Evolutionary conservation across 2,888 invertebrate species (phyloP).

Genomic region (Heliconius cydno): DNA sequence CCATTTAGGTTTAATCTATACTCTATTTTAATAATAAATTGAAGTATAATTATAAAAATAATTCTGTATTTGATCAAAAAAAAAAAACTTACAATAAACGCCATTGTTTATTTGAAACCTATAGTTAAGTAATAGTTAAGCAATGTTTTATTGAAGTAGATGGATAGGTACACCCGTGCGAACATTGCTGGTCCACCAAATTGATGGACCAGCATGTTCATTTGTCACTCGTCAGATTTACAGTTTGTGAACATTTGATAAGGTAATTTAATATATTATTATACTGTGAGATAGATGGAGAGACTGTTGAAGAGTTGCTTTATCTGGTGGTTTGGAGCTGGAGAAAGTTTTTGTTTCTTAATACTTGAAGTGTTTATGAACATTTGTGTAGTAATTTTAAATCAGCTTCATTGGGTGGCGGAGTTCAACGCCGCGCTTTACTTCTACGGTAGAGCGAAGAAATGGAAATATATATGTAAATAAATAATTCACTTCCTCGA

Average conservation of each 20-base stretch:
- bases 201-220: slow-evolving; percentile 29
- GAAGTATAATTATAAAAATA: no score
- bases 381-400: not conserved
- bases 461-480: no score
- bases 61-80: no score
- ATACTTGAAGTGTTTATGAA: not conserved
- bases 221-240: slow-evolving; percentile 35
- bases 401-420: no score
- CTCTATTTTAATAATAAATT: no score
- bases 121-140: slow-evolving; percentile 16
- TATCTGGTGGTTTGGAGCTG: slow-evolving; percentile 1
- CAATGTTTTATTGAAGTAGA: slow-evolving; percentile 9
- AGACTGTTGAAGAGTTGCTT: slow-evolving; percentile 10
- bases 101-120: not conserved
- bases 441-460: no score
- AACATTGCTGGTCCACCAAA: slow-evolving; percentile 36
- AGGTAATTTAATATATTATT: slow-evolving; percentile 36
- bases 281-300: slow-evolving; percentile 21
- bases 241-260: slow-evolving; percentile 36
- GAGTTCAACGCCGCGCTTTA: no score
- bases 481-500: no score
- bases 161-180: slow-evolving; percentile 44
- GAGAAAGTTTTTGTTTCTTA: not conserved
- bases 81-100: not conserved
- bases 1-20: no score